phyloP scores from a whole-genome alignment of 2,888 invertebrate genomes.

The Limnephilus rhombicus region DNA sequence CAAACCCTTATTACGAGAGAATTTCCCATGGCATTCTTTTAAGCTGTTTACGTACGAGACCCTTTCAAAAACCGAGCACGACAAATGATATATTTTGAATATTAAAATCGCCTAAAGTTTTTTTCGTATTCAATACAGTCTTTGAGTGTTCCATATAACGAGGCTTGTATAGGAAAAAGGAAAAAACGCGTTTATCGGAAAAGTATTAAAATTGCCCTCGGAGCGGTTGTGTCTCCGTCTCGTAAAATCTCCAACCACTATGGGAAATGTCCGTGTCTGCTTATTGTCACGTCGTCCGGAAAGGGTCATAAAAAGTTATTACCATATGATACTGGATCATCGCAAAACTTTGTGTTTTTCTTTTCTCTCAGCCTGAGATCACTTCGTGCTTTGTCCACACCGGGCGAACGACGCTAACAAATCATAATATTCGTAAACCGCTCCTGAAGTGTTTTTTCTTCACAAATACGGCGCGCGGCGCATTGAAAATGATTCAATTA shows the following conservation, averaged over 20 bases:
- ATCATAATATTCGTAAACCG: background rate
- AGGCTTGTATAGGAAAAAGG: constrained; percentile 32
- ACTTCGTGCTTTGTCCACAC: background rate
- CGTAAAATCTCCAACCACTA: constrained; percentile 43
- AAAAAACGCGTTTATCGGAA: constrained; percentile 37
- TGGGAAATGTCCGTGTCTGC: constrained; percentile 57
- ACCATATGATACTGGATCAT: constrained; percentile 66
- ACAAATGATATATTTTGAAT: constrained; percentile 50
- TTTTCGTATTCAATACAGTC: constrained; percentile 36
- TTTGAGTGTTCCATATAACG: constrained; percentile 36
- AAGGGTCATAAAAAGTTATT: constrained; percentile 65
- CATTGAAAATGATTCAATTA: background rate
- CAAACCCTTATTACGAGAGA: constrained; percentile 32
- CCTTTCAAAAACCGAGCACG: constrained; percentile 17
- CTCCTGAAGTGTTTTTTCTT: background rate
- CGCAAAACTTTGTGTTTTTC: constrained; percentile 59
- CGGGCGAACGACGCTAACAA: background rate
- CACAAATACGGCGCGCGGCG: background rate
- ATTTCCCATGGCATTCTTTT: constrained; percentile 35
- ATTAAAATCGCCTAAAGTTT: constrained; percentile 44
- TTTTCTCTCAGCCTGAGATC: background rate
- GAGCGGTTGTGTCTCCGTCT: constrained; percentile 55
- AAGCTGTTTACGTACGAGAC: constrained; percentile 41
- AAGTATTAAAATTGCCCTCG: constrained; percentile 49
- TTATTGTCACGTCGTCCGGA: constrained; percentile 65